Conservation (phyloP, 2,888 invertebrate species). For the Stegana nigrithorax region DNA sequence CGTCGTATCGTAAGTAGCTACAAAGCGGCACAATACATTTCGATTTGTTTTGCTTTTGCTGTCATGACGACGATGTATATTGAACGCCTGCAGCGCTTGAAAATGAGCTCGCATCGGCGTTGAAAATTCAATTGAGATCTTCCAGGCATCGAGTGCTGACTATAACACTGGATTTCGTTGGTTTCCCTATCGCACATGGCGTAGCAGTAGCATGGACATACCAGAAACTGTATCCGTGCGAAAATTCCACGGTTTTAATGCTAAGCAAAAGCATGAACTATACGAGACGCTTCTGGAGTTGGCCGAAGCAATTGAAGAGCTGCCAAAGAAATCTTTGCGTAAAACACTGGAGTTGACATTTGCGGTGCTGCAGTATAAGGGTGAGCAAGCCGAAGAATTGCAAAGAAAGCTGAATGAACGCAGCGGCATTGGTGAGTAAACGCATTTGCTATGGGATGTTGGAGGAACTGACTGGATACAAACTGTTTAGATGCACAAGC, state of each 20-base stretch:
- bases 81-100: no score
- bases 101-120: neutral
- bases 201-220: slow-evolving; percentile 50
- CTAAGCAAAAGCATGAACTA: slow-evolving; percentile 61
- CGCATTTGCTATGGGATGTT: slow-evolving; percentile 8
- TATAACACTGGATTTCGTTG: slow-evolving; percentile 41
- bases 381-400: slow-evolving; percentile 51
- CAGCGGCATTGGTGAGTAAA: no score
- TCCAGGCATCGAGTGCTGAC: slow-evolving; percentile 29
- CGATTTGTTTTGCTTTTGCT: slow-evolving; percentile 43
- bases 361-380: slow-evolving; percentile 62
- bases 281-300: slow-evolving; percentile 58
- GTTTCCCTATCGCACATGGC: no score
- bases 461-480: no score
- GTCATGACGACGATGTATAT: slow-evolving; percentile 52
- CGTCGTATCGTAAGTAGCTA: neutral
- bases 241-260: slow-evolving; percentile 57
- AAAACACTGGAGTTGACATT: slow-evolving; percentile 64
- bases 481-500: slow-evolving; percentile 43
- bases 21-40: slow-evolving; percentile 19
- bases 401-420: no score
- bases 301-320: slow-evolving; percentile 53
- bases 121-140: slow-evolving; percentile 19
- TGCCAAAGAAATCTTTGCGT: slow-evolving; percentile 63
- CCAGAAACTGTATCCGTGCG: slow-evolving; percentile 60